These are phyloP conservation scores for Erythrocercus mccallii DNA, from an alignment of 2,113 vertebrate species.

Conservation along the genomic window DNA sequence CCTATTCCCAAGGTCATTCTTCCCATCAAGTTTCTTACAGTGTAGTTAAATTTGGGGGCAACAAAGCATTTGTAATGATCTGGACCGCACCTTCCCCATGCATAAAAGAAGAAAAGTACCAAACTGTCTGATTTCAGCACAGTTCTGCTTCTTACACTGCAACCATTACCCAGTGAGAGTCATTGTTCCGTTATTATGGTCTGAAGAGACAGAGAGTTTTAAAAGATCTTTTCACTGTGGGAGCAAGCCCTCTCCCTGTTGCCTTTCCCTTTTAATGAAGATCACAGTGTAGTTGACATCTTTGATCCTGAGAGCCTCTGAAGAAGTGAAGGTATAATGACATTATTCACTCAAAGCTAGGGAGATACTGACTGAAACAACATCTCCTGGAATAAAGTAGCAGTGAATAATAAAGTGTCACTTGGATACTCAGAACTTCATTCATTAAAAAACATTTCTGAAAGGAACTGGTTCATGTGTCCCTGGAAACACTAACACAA, in stretches of 20 bases:
- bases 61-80: background rate
- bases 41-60: background rate
- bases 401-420: background rate
- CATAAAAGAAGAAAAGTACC: background rate
- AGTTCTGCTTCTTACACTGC: background rate
- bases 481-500: background rate
- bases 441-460: conserved; percentile 33
- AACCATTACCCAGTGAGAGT: background rate
- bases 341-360: background rate
- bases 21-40: background rate
- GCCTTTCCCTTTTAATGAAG: conserved; percentile 4
- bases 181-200: background rate
- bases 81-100: background rate
- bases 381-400: background rate
- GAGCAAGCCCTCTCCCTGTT: background rate
- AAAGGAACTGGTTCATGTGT: background rate
- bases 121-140: background rate
- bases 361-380: background rate
- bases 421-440: conserved; percentile 4
- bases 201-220: background rate
- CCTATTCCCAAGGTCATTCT: background rate
- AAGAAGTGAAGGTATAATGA: background rate
- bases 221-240: background rate
- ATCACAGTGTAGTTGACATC: background rate
- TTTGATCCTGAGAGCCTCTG: conserved; percentile 16